phyloP scores from a whole-genome alignment of 1,140 invertebrate species.

The Bradysia coprophila region DNA sequence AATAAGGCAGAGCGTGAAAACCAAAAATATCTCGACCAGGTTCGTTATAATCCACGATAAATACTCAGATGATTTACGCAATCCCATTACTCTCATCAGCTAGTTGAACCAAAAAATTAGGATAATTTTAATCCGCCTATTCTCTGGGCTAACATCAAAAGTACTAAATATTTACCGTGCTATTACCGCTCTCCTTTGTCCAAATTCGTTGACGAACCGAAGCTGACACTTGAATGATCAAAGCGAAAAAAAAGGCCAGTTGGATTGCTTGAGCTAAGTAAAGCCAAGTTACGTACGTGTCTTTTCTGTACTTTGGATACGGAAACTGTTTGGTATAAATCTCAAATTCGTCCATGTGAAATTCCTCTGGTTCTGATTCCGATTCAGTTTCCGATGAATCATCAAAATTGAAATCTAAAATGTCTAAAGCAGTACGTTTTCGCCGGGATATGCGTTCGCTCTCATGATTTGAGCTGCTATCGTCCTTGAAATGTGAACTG shows the following conservation, averaged over 20 bases:
- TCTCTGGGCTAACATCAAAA: conserved; percentile 1
- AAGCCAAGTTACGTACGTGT: conserved; percentile 40
- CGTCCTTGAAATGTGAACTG: background rate
- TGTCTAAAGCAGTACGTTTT: background rate
- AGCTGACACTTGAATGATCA: conserved; percentile 39
- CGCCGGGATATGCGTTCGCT: background rate
- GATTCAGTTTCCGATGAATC: background rate
- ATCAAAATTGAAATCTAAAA: background rate
- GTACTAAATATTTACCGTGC: conserved; percentile 27
- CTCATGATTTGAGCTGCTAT: background rate
- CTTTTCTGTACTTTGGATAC: conserved; percentile 40
- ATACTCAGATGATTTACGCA: conserved; percentile 35
- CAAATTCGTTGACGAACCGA: conserved; percentile 38
- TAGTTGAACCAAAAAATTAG: conserved; percentile 10
- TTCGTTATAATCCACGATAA: conserved; percentile 38
- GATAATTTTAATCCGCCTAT: background rate
- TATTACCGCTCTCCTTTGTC: conserved; percentile 43
- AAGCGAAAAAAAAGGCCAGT: conserved; percentile 37
- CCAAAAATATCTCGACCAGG: conserved; percentile 28
- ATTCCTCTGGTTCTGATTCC: background rate
- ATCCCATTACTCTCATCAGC: conserved; percentile 48
- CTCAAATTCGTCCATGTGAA: conserved; percentile 24
- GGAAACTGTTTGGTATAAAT: conserved; percentile 44
- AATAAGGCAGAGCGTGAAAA: conserved; percentile 26
- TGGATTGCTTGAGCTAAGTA: conserved; percentile 42